Base-by-base conservation (phyloP, 1,140 invertebrate genomes). In the Drosophila suzukii region DNA sequence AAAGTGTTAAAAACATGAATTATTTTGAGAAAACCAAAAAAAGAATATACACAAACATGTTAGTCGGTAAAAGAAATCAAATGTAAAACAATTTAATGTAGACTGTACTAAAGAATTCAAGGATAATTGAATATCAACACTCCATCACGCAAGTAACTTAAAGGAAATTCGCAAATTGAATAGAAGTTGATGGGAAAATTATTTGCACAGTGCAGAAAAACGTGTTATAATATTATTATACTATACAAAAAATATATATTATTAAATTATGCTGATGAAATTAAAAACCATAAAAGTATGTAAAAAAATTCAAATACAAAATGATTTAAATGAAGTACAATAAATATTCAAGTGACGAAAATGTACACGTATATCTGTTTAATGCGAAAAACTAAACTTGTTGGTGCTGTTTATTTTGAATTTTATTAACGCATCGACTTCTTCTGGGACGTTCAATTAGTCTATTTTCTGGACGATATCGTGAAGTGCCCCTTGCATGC, bases 251-350 rank as follows among this genome's bases (percentile, higher is more conserved):
- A 68, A 68, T 57, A 77, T 74, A 74, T 77, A 77, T 77, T 70
- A 77, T 70, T 61, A 74, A 77, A 76, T 70, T 77, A 77, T 77
- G 74, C 74, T 77, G 75, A 77, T 77, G 54, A 77, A 77, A 77
- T 62, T 77, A 34, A 58, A 74, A 65, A 44, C 44, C 65, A 57
- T 55, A 75, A 75, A 53, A 66, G 73, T 59, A 75, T 75, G 72
- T 75, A 56, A 66, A 53, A 49, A 59, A 76, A 74, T 60, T 54
- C 50, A 75, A 77, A 77, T 68, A 54, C 74, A 77, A 77, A 75
- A 77, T 59, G 74, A 77, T 77, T 77, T 77, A 77, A 77, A 77
- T 77, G 75, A 77, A 77, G 75, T 77, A 77, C 75, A 77, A 77
- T 77, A 77, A 77, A 77, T 68, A 77, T 77, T 77, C 75, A 77